Percentiles rank a stretch among this genome's conserved stretches.
Conservation (phyloP, 2,888 invertebrate genomes). For the Artemia sinica region DNA sequence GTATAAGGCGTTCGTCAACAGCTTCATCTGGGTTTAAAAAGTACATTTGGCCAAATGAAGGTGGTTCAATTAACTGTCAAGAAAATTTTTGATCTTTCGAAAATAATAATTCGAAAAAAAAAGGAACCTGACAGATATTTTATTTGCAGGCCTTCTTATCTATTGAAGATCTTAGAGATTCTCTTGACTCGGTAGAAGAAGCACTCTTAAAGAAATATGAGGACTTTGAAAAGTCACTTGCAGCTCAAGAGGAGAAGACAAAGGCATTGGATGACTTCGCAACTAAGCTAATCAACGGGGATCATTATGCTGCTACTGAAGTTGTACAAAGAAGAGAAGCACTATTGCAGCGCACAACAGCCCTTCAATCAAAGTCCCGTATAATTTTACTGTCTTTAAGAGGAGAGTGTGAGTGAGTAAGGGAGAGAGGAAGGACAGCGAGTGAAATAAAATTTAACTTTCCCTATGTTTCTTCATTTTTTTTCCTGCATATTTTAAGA, state of each 20-base stretch:
- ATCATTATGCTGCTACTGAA: conserved; percentile 96
- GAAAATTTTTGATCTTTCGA: too few species aligned
- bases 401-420: too few species aligned
- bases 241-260: conserved; percentile 98
- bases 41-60: too few species aligned
- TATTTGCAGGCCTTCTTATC: conserved; percentile 64
- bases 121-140: background rate
- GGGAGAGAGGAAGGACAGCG: too few species aligned
- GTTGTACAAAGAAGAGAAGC: conserved; percentile 81
- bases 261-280: conserved; percentile 96
- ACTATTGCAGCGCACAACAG: conserved; percentile 67
- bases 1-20: too few species aligned
- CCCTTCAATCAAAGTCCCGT: conserved; percentile 35
- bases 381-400: too few species aligned
- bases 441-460: too few species aligned
- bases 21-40: too few species aligned
- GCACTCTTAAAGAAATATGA: conserved; percentile 97
- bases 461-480: too few species aligned
- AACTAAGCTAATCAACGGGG: conserved; percentile 75
- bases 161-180: conserved; percentile 95
- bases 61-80: too few species aligned
- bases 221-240: conserved; percentile 95
- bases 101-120: background rate
- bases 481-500: too few species aligned
- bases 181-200: conserved; percentile 91